Evolutionary conservation across 2,888 invertebrate genomes (phyloP), one percentile per base, ranked within the genome.

Genomic region (Drosophila affinis): DNA sequence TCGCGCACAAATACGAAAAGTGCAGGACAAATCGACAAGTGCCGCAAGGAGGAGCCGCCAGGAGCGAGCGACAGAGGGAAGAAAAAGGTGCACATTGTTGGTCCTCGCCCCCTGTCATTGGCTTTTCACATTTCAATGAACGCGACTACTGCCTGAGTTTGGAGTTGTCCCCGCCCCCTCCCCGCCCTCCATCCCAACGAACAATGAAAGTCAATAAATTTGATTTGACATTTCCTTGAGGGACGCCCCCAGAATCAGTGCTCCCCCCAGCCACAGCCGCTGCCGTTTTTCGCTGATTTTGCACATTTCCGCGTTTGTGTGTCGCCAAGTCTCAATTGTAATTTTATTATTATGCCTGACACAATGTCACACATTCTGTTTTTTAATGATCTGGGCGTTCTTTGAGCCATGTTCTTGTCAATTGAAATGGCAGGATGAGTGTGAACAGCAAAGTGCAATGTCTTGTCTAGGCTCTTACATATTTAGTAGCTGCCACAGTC

Each of bases 121-220:
- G 82, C 82, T 83, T 87, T 85, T 85, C 79, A 83, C 88, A 85
- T 83, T 81, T 83, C 85, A 87, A 81, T 85, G 82, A 85, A 63
- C 79, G 73, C 64, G 45, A 57, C 12, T 14, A 14, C 39, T 12
- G 61, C 71, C 59, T 56, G 63, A 51, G 46, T 9, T 45, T 34
- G 64, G 47, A 63, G 72, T 58, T 10, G 56, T 27, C 2, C 27
- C 27, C 27, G 0, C 3, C 24, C 24, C 2, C 24, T 2, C 21
- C 3, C 21, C 21, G 3, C 3, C 21, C 21, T 21, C 24, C 24
- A 24, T 24, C 27, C 49, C 58, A 56, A 61, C 71, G 56, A 63
- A 81, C 88, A 85, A 85, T 88, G 81, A 79, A 83, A 88, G 84
- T 85, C 85, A 88, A 85, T 85, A 85, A 88, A 85, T 86, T 85